Conservation (phyloP, 2,888 invertebrate genomes). For the Exephanes ischioxanthus region DNA sequence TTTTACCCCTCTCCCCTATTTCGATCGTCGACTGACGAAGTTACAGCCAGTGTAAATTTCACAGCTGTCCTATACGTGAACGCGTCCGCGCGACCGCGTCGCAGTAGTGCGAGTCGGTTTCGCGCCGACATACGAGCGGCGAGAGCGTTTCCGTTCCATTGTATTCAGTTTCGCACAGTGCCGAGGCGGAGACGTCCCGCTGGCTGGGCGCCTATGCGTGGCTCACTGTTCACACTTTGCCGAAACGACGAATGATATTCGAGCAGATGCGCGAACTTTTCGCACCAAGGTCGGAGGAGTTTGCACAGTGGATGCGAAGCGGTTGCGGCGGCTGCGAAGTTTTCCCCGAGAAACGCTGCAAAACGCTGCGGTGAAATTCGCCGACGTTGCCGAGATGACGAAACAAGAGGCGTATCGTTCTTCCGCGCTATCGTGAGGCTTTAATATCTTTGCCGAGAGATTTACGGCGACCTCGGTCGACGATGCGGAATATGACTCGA, state of each 20-base stretch:
- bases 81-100: neutral
- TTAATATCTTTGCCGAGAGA: too few species aligned
- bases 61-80: neutral
- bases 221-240: neutral
- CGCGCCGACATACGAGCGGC: conserved; percentile 18
- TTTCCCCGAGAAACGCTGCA: neutral
- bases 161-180: conserved; percentile 20
- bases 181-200: neutral
- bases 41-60: conserved; percentile 32
- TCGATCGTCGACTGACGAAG: conserved; percentile 21
- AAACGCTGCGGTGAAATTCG: neutral
- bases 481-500: too few species aligned
- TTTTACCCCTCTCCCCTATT: neutral
- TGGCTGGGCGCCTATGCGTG: neutral
- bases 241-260: neutral
- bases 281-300: neutral
- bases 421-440: too few species aligned
- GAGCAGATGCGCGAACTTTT: neutral
- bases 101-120: conserved; percentile 52
- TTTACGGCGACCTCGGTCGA: too few species aligned
- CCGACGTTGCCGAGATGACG: neutral
- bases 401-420: neutral
- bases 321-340: neutral
- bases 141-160: conserved; percentile 28
- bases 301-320: neutral